Conservation (phyloP, 2,888 invertebrate genomes). For the Hololepta plana region DNA sequence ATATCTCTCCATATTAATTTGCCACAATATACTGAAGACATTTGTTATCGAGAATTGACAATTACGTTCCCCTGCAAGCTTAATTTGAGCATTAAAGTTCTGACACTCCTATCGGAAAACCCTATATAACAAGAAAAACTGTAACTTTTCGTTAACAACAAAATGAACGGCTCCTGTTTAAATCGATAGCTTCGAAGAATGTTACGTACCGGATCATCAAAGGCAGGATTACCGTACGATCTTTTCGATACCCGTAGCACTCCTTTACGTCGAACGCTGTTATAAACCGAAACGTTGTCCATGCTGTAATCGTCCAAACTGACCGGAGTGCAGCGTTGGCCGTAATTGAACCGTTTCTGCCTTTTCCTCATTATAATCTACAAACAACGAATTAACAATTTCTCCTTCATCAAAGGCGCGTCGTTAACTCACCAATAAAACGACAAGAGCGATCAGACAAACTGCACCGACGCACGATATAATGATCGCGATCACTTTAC, state of each 20-base stretch:
- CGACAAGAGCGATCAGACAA: conserved; percentile 57
- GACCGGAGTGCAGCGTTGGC: conserved; percentile 75
- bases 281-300: conserved; percentile 72
- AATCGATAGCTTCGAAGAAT: not conserved
- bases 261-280: conserved; percentile 59
- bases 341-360: conserved; percentile 63
- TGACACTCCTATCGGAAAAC: too few relatives aligned
- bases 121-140: conserved; percentile 9
- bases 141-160: not conserved
- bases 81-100: too few relatives aligned
- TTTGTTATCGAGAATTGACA: too few relatives aligned
- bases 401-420: conserved; percentile 1
- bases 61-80: too few relatives aligned
- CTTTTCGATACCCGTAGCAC: conserved; percentile 61
- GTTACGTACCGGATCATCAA: conserved; percentile 62
- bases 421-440: conserved; percentile 54
- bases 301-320: conserved; percentile 77
- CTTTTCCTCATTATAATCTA: conserved; percentile 67
- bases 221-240: conserved; percentile 80
- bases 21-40: too few relatives aligned
- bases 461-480: conserved; percentile 66
- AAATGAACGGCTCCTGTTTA: not conserved
- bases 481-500: conserved; percentile 63
- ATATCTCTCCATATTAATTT: too few relatives aligned
- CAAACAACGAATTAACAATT: conserved; percentile 14